Percentiles rank a stretch among this genome's conserved stretches.
Conservation (phyloP, 1,140 invertebrate genomes). For the Drepana arcuata region DNA sequence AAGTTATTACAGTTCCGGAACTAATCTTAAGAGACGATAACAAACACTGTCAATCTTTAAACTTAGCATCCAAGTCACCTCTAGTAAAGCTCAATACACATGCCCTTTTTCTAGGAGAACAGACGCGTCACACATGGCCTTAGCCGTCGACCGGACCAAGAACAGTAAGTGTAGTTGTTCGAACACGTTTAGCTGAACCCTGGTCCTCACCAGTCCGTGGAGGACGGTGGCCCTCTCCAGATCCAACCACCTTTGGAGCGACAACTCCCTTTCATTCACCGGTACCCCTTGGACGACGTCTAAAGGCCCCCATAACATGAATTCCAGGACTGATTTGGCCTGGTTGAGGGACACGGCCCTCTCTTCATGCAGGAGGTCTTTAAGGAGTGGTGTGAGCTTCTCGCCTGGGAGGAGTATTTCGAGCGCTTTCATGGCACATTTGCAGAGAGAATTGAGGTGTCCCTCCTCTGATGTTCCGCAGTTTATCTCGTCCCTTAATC, state of each 20-base stretch:
- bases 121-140: conserved; percentile 84
- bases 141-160: conserved; percentile 84
- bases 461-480: conserved; percentile 67
- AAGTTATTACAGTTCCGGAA: too few relatives aligned
- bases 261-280: conserved; percentile 78
- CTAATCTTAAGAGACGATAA: too few relatives aligned
- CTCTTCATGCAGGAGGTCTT: conserved; percentile 79
- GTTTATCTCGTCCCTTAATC: conserved; percentile 74
- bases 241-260: conserved; percentile 86
- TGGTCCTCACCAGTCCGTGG: conserved; percentile 81
- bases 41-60: too few relatives aligned
- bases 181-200: conserved; percentile 81
- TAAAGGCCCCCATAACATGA: conserved; percentile 88
- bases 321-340: conserved; percentile 85
- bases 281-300: conserved; percentile 79
- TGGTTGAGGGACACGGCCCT: conserved; percentile 79
- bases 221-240: conserved; percentile 86
- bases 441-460: conserved; percentile 81
- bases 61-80: too few relatives aligned
- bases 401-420: conserved; percentile 76
- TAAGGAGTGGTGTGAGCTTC: conserved; percentile 78
- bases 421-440: conserved; percentile 81
- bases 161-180: conserved; percentile 87
- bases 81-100: conserved; percentile 50
- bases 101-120: conserved; percentile 74